phyloP scores from a whole-genome alignment of 2,888 invertebrate genomes.

The Sphinx pinastri region DNA sequence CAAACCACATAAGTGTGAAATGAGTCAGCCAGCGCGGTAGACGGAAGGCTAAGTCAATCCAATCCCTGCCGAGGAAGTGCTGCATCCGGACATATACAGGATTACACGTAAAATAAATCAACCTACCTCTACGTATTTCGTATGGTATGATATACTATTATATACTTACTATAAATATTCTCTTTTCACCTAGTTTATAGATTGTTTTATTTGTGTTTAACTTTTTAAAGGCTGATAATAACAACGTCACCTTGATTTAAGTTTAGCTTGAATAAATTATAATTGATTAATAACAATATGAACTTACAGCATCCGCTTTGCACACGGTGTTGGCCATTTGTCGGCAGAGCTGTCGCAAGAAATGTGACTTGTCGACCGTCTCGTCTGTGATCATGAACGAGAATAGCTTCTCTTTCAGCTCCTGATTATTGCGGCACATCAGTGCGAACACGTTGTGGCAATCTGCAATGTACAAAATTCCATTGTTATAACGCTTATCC shows the following conservation, averaged over 20 bases:
- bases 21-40: not conserved
- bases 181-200: too few species aligned
- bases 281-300: not conserved
- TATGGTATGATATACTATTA: too few species aligned
- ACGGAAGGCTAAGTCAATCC: not conserved
- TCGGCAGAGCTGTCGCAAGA: slow-evolving; percentile 92
- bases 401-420: slow-evolving; percentile 93
- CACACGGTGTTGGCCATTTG: slow-evolving; percentile 97
- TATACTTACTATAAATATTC: too few species aligned
- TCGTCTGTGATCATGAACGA: slow-evolving; percentile 94
- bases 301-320: slow-evolving; percentile 94
- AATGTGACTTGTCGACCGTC: slow-evolving; percentile 91
- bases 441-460: slow-evolving; percentile 96
- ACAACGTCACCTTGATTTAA: too few species aligned
- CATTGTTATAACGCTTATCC: too few species aligned
- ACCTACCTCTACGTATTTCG: too few species aligned
- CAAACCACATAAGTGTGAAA: not conserved
- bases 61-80: slow-evolving; percentile 6
- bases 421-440: slow-evolving; percentile 93
- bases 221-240: too few species aligned
- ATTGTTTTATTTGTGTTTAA: too few species aligned
- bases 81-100: not conserved
- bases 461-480: slow-evolving; percentile 72
- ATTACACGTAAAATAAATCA: not conserved
- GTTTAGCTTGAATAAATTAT: too few species aligned